Base-by-base conservation (phyloP, 2,113 vertebrate species). In the Silurus glanis region DNA sequence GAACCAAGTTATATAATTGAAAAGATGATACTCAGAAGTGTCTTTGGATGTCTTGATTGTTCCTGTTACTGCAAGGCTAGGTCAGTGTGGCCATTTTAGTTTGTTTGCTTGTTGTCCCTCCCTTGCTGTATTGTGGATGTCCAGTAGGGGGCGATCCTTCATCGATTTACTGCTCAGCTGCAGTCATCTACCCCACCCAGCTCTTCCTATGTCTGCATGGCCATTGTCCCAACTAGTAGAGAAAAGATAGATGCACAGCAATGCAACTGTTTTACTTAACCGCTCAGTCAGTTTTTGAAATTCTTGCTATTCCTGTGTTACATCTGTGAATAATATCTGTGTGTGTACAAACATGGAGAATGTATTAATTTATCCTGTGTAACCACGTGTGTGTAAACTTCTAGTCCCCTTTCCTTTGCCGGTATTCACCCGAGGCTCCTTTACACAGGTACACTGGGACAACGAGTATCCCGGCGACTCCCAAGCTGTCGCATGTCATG, bases 91-190 rank as follows among this genome's bases (percentile, higher is more conserved):
- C 45, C 12, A 10, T 37, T 71, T 81, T 71, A 45, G 14, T n/a
- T 53, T 47, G 21, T 47, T 59, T 56, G 21, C 12, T 28, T 0
- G 23, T 45, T 21, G 6, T 25, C 3, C n/a, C 14, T 62, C 69
- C 45, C 66, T 5, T 82, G 85, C 21, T 0, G 59, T 82, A 23
- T 4, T 86, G 19, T 28, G 2, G 14, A 28, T 19, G 53, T 83
- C 92, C 93, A 90, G 91, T 92, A 92, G 94, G 91, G 91, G 94
- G 92, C 16, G 89, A 85, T 90, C 83, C 76, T 28, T 85, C 82
- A 88, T 91, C 86, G 28, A 58, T n/a, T 59, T 82, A 53, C n/a
- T 81, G 66, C 13, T 56, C 23, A 10, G 28, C 79, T 62, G 55
- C 28, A 56, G 37, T 37, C 37, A 51, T n/a, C 16, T 8, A 82